Percentiles rank a stretch among this genome's conserved stretches.
These are phyloP conservation scores for Lagria hirta DNA, from an alignment of 2,888 invertebrate genomes.

Conservation along the genomic window DNA sequence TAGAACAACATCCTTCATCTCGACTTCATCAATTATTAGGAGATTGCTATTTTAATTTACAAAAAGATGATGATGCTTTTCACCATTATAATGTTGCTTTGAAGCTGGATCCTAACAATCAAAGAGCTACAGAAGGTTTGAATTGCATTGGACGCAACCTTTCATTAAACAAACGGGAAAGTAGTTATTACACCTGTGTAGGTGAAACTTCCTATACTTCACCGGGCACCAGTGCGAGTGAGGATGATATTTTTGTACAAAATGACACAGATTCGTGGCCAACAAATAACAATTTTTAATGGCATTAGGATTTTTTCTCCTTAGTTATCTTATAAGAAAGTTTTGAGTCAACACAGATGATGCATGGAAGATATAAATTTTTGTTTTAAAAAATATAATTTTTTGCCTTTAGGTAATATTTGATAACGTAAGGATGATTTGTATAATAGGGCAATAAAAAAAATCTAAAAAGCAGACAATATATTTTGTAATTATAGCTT, in stretches of 20 bases:
- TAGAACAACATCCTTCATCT: constrained; percentile 62
- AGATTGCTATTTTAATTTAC: constrained; percentile 62
- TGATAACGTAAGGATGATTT: too few relatives aligned
- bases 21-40: constrained; percentile 67
- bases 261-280: constrained; percentile 52
- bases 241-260: constrained; percentile 48
- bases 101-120: constrained; percentile 66
- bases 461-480: constrained; percentile 18
- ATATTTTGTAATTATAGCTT: constrained; percentile 11
- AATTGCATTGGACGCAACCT: constrained; percentile 59
- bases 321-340: background rate
- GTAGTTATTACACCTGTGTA: constrained; percentile 57
- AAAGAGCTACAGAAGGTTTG: constrained; percentile 65
- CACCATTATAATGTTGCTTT: constrained; percentile 68
- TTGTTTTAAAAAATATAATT: too few relatives aligned
- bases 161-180: constrained; percentile 55
- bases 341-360: background rate
- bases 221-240: constrained; percentile 54
- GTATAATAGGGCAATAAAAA: too few relatives aligned
- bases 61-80: constrained; percentile 68
- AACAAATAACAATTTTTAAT: constrained; percentile 29
- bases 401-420: too few relatives aligned
- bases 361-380: too few relatives aligned
- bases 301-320: too few relatives aligned
- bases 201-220: constrained; percentile 56